These are phyloP conservation scores for Didymodactylos carnosus DNA, from an alignment of 2,888 invertebrate genomes.

Conservation along the genomic window DNA sequence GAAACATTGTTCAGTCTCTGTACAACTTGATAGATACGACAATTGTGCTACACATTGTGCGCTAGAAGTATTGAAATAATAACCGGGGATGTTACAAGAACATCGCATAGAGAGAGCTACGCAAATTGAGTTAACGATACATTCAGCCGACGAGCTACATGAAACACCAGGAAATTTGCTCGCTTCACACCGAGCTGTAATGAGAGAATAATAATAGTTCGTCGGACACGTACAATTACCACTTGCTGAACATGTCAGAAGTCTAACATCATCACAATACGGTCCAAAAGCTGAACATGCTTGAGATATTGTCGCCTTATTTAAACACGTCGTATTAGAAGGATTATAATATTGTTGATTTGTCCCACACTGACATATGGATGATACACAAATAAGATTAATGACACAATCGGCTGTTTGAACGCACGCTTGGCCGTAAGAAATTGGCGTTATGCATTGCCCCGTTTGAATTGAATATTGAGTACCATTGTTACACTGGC, in stretches of 20 bases:
- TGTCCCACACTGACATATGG: neutral
- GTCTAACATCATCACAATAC: neutral
- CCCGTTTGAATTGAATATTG: neutral
- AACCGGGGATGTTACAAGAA: neutral
- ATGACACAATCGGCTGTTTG: neutral
- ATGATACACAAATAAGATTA: neutral
- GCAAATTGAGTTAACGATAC: neutral
- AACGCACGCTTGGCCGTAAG: neutral
- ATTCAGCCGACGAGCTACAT: neutral
- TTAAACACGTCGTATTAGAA: neutral
- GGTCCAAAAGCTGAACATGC: neutral
- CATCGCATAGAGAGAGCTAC: neutral
- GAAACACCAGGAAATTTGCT: neutral
- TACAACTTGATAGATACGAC: neutral
- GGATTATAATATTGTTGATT: neutral
- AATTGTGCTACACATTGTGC: neutral
- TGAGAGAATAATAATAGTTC: neutral
- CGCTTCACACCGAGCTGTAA: neutral
- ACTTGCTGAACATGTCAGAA: neutral
- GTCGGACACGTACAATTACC: neutral
- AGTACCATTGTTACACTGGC: neutral
- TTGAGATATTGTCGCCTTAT: neutral
- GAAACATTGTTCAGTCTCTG: neutral
- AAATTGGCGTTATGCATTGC: neutral
- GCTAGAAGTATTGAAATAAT: neutral